Evolutionary conservation across 1,140 invertebrate genomes (phyloP), one percentile per base, ranked within the genome.

Genomic region (Penaeus chinensis): DNA sequence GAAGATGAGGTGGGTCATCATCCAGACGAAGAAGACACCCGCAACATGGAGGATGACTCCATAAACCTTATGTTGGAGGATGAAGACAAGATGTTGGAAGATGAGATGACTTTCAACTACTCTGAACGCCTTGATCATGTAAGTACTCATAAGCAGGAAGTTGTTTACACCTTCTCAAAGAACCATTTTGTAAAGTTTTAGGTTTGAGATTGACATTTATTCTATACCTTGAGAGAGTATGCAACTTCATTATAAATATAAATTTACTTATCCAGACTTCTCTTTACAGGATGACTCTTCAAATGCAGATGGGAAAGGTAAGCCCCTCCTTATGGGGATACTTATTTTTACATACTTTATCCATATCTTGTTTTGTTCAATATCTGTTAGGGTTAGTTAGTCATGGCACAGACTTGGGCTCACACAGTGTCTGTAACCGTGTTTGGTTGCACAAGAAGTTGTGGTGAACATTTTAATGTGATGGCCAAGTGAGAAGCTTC

Each of bases 1-100:
- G 92, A 93, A n/a, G 92, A 93, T 83, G 93, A 93, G 76, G 91
- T 92, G 62, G 87, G 74, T 42, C 83, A 32, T 11, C 66, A 60
- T 22, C 66, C 79, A 42, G 84, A 82, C 19, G 88, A 85, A 27
- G 83, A 89, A 3, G 83, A 85, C 79, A 74, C 79, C n/a, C 81
- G 87, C n/a, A 81, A 85, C 37, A 82, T 89, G 63, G 89, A 90
- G 74, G 90, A 90, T 22, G 89, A 90, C 82, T 90, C 90, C 32
- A 89, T 90, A 24, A 90, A 90, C 66, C 77, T 90, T 7, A 90
- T 90, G 90, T 65, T 90, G 61, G 90, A 88, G 61, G 90, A 90
- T 24, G 90, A 90, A 42, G 90, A 90, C 24, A 90, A 89, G 63
- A 87, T 89, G 84, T 82, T 90, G 22, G 89, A 84, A 63, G 89